Evolutionary conservation across 2,113 vertebrate genomes (phyloP).

Genomic region (Lontra canadensis): DNA sequence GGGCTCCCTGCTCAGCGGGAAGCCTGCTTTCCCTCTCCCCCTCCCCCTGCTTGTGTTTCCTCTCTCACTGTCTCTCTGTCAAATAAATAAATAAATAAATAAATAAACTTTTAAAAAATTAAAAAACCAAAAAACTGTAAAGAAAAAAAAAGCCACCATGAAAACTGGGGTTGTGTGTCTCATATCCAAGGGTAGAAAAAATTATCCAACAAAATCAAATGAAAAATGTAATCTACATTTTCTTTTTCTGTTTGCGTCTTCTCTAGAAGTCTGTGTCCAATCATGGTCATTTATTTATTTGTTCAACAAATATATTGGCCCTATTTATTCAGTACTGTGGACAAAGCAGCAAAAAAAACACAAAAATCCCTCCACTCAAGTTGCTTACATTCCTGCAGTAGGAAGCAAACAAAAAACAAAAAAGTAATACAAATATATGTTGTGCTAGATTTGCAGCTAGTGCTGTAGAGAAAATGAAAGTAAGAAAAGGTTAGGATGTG

Average conservation of each 20-base stretch:
- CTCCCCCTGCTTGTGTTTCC: no score
- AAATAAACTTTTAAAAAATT: no score
- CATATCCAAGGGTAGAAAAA: slow-evolving; percentile 7
- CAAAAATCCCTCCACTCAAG: not conserved
- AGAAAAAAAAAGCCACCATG: no score
- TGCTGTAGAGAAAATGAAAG: not conserved
- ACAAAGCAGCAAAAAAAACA: not conserved
- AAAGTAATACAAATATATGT: not conserved
- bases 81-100: no score
- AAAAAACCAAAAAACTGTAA: no score
- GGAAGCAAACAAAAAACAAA: not conserved
- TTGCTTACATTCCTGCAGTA: not conserved
- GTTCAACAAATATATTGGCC: not conserved
- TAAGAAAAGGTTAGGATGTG: not conserved
- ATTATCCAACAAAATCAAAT: not conserved
- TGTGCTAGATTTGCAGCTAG: not conserved
- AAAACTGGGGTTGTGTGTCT: no score
- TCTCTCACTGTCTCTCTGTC: no score
- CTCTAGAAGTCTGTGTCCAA: not conserved
- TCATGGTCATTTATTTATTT: not conserved
- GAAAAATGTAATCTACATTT: not conserved
- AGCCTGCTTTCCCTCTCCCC: no score
- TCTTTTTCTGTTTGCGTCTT: not conserved
- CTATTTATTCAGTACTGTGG: not conserved
- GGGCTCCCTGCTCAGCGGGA: no score